Conservation (phyloP, 2,888 invertebrate species). For the Standfussiana lucernea region DNA sequence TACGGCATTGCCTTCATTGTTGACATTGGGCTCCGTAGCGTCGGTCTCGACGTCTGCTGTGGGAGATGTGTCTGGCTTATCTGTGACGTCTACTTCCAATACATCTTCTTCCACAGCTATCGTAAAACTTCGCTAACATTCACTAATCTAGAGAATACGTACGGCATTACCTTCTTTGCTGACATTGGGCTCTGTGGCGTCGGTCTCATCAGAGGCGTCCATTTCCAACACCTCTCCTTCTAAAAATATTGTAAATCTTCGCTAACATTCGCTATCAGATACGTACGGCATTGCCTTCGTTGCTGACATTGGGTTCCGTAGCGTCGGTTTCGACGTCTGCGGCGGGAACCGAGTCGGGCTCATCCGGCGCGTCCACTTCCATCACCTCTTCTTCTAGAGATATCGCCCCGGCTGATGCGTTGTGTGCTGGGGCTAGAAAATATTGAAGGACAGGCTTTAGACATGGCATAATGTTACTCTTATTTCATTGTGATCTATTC, state of each 20-base stretch:
- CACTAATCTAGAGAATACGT: no score
- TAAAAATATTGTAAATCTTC: constrained; percentile 52
- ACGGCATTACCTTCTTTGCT: no score
- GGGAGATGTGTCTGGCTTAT: constrained; percentile 31
- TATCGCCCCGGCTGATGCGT: constrained; percentile 51
- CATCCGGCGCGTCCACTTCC: constrained; percentile 68
- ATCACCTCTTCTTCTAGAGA: constrained; percentile 74
- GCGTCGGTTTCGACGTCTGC: constrained; percentile 31
- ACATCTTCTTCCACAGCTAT: constrained; percentile 73
- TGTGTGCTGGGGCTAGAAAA: constrained; percentile 26
- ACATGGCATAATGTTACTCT: neutral
- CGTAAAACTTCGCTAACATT: no score
- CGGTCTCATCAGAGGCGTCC: constrained; percentile 54
- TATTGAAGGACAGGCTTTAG: constrained; percentile 1
- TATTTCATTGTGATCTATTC: neutral
- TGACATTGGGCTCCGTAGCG: constrained; percentile 29
- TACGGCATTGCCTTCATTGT: constrained; percentile 40
- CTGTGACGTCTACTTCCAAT: constrained; percentile 70
- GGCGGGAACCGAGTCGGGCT: constrained; percentile 9
- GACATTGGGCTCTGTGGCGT: no score
- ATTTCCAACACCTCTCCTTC: constrained; percentile 75
- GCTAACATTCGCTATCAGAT: constrained; percentile 6
- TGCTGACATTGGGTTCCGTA: constrained; percentile 25
- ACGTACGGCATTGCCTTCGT: constrained; percentile 44
- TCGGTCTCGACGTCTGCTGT: constrained; percentile 25